Percentiles rank a stretch among this genome's conserved stretches.
phyloP scores from a whole-genome alignment of 2,888 invertebrate genomes.

The Parnassius mnemosyne region DNA sequence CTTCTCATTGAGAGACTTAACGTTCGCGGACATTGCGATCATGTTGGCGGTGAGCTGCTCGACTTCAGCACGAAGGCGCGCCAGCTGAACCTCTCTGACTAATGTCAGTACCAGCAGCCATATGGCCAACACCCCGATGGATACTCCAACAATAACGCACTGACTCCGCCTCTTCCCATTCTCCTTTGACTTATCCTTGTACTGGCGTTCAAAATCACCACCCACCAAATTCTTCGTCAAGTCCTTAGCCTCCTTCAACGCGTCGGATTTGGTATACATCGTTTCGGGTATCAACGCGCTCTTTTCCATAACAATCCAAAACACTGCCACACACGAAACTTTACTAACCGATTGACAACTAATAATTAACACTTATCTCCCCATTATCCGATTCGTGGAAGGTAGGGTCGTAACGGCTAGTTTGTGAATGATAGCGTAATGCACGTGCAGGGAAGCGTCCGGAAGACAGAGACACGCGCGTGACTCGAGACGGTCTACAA shows the following conservation, averaged over 20 bases:
- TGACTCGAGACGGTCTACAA: slow-evolving; percentile 49
- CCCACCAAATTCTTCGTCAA: slow-evolving; percentile 71
- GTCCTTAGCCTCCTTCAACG: slow-evolving; percentile 60
- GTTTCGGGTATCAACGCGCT: slow-evolving; percentile 63
- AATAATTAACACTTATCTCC: slow-evolving; percentile 57
- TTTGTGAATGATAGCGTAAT: slow-evolving; percentile 37
- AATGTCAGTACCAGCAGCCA: slow-evolving; percentile 62
- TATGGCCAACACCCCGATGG: slow-evolving; percentile 48
- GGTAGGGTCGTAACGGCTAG: slow-evolving; percentile 38
- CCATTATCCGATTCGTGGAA: slow-evolving; percentile 62
- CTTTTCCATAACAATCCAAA: slow-evolving; percentile 62
- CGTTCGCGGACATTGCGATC: slow-evolving; percentile 59
- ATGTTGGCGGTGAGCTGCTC: slow-evolving; percentile 64
- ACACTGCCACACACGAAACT: slow-evolving; percentile 47
- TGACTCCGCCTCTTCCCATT: slow-evolving; percentile 45
- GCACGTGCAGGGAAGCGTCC: slow-evolving; percentile 43
- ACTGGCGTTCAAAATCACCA: slow-evolving; percentile 69
- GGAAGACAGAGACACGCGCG: slow-evolving; percentile 45
- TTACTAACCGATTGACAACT: slow-evolving; percentile 38
- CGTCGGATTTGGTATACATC: slow-evolving; percentile 66
- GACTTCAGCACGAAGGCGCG: slow-evolving; percentile 57
- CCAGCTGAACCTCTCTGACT: slow-evolving; percentile 61
- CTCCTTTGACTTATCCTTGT: slow-evolving; percentile 52
- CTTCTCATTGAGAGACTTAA: slow-evolving; percentile 62
- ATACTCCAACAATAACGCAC: slow-evolving; percentile 46